Evolutionary conservation across 2,113 vertebrate species (phyloP).

Genomic region (Struthidea cinerea): DNA sequence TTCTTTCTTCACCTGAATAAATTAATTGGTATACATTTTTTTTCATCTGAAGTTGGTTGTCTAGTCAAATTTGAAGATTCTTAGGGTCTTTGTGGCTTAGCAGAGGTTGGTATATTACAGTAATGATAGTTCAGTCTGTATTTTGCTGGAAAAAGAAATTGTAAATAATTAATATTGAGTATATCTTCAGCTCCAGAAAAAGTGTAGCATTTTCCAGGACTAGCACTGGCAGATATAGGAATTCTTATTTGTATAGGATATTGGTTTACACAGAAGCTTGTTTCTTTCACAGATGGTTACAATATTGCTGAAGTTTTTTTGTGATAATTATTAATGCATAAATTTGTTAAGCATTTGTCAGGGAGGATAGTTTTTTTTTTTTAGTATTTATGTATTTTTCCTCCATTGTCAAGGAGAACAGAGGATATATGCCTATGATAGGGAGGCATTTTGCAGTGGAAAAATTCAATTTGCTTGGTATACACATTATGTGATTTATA

Average conservation of each 20-base stretch:
- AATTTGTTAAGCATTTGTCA: not conserved
- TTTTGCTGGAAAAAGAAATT: not conserved
- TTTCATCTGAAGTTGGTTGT: not conserved
- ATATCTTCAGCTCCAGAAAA: not conserved
- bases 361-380: not conserved
- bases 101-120: not conserved
- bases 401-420: not conserved
- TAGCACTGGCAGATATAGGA: not conserved
- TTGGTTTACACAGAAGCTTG: not conserved
- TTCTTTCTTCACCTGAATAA: not conserved
- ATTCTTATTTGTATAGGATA: not conserved
- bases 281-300: not conserved
- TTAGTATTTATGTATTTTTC: not conserved
- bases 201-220: not conserved
- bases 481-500: constrained; percentile 66
- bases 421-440: not conserved
- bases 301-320: not conserved
- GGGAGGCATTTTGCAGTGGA: not conserved
- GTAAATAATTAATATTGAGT: not conserved
- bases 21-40: not conserved
- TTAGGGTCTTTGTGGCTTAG: not conserved
- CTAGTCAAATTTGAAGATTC: not conserved
- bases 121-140: not conserved
- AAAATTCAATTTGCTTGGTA: not conserved
- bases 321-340: not conserved